Evolutionary conservation across 2,888 invertebrate species (phyloP), one percentile per base, ranked within the genome.

Genomic region (Diarsia rubi): DNA sequence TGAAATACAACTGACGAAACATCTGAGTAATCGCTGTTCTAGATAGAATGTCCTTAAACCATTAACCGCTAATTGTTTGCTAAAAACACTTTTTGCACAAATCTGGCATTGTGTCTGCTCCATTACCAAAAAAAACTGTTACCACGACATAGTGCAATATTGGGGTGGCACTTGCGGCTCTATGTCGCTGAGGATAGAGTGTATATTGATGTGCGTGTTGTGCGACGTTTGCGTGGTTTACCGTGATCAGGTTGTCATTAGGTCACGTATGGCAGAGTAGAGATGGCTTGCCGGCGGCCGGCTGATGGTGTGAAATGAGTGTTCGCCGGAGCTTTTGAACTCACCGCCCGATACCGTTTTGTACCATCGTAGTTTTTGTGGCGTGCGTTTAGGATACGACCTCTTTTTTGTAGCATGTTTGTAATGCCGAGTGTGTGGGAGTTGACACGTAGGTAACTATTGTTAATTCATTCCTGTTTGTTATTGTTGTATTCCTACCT

Each of bases 351-450:
- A 91, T 94, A 95, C 96, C 94, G 96, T 96, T 96, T 93, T 93
- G 92, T 92, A 90, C 91, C 91, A 90, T 90, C 89, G 88, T 90
- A 90, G 90, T 96, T 96, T 96, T 96, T 96, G 93, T 95, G 88
- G 88, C 88, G 81, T 88, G 90, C 95, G 93, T 95, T 96, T 95
- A 95, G 95, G 95, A 94, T 92, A 92, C 93, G 92, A 93, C 93
- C 93, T 92, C 89, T 95, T 96, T 95, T 95, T 96, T 96, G 94
- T 95, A 77, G 84, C 85, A 89, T 96, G 94, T 96, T 96, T 96
- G 94, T 96, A 95, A 96, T 95, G 91, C 95, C 94, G 93, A 95
- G 93, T 95, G 96, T 95, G 96, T 95, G 95, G 95, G 95, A 95
- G 95, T 95, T 95, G 95, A 96, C 96, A 96, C 96, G 96, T 94